These are phyloP conservation scores for Aphodius sticticus DNA, from an alignment of 2,888 invertebrate species.

Conservation along the genomic window DNA sequence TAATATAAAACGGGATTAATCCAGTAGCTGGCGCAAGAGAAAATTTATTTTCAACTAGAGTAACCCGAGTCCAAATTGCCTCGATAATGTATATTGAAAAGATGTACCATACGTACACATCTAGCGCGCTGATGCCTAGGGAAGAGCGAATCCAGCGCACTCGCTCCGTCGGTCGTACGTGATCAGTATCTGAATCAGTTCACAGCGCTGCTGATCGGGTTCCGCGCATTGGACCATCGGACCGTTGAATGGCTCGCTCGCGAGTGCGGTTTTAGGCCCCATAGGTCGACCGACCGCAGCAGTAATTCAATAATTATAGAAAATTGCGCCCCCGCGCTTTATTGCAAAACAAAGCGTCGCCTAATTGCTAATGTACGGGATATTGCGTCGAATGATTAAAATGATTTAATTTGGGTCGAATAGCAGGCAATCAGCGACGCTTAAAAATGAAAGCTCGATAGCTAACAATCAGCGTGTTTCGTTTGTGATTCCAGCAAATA, in stretches of 20 bases:
- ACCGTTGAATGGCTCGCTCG: not conserved
- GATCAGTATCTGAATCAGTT: not conserved
- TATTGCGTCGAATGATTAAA: constrained; percentile 4
- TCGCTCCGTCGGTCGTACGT: not conserved
- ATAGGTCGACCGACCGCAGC: not conserved
- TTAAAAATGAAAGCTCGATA: not conserved
- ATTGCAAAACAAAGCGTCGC: not conserved
- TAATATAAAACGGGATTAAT: not conserved
- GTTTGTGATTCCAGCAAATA: no score
- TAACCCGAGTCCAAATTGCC: constrained; percentile 4
- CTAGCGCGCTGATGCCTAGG: not conserved
- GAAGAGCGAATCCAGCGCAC: not conserved
- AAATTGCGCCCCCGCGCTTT: not conserved
- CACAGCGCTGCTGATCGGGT: not conserved
- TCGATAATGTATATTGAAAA: constrained; percentile 4
- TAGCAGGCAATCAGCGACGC: not conserved
- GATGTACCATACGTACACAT: constrained; percentile 4
- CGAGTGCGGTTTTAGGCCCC: not conserved
- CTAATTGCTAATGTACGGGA: not conserved
- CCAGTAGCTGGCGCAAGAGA: not conserved
- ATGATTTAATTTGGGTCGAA: not conserved
- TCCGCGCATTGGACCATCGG: not conserved
- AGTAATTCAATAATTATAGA: not conserved
- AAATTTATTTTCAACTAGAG: constrained; percentile 4
- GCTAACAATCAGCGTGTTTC: no score